Evolutionary conservation across 1,140 invertebrate species (phyloP), one percentile per base, ranked within the genome.

Genomic region (Zaprionus taronus): DNA sequence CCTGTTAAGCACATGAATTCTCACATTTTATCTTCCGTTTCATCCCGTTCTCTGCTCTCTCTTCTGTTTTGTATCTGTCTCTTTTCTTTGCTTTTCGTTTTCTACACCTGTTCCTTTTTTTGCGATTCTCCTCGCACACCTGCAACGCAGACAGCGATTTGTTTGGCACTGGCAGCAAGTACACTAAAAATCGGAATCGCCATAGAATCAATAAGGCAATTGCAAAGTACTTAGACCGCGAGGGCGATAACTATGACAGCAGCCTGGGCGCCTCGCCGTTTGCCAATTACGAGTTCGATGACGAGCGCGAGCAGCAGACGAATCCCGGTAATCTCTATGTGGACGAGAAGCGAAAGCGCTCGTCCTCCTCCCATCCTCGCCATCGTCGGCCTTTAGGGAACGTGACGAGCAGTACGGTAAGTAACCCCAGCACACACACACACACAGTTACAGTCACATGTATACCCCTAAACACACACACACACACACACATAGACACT

Each of bases 191-290:
- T 77, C 82, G 80, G 76, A 91, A 92, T 78, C 91, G 91, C 22
- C 85, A 91, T 72, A 80, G 81, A 84, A 77, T 92, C 68, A 92
- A 92, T 83, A 92, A 92, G 71, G 75, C 77, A 69, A 83, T 93
- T 55, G 92, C 89, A 70, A 92, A 91, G 72, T 93, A 93, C 78
- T 90, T 93, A 81, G 86, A 89, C 71, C 85, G 79, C 78, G 86
- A 91, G 73, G 79, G 79, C 55, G 86, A 92, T 58, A 83, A 60
- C 69, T 91, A 84, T 72, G 86, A 91, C 44, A 44, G 67, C 49
- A 79, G 77, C 61, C 67, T 83, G 71, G 78, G 73, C 22, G 74
- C 57, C 26, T 55, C 68, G n/a, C 77, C 77, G 15, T 82, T 80
- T 56, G 70, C 55, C 71, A 83, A 79, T 53, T 80, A 80, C 75